Evolutionary conservation across 2,113 vertebrate species (phyloP).

Genomic region (Camelus bactrianus): DNA sequence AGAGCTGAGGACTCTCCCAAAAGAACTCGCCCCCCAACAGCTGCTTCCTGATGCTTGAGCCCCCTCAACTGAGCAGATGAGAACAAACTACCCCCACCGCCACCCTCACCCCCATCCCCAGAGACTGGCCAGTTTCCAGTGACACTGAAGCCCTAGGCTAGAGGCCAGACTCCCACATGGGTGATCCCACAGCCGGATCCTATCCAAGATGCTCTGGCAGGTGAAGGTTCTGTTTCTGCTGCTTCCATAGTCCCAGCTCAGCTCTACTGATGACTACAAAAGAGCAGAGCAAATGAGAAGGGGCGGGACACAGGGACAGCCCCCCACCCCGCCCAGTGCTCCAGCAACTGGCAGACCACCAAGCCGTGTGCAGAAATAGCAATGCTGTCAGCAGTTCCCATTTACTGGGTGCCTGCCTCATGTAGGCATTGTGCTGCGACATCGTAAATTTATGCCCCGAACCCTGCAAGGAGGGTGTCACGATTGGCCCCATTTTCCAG

Average conservation of each 20-base stretch:
- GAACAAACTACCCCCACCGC: background rate
- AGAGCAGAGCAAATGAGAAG: background rate
- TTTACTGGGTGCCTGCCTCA: fast-evolving
- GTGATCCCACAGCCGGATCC: background rate
- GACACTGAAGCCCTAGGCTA: background rate
- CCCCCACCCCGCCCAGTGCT: background rate
- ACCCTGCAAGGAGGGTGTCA: no score
- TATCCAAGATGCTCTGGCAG: background rate
- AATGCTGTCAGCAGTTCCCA: background rate
- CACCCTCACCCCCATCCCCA: background rate
- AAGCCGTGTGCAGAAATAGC: fast-evolving
- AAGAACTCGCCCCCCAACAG: slow-evolving; percentile 31
- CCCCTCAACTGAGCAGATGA: background rate
- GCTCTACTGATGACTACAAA: background rate
- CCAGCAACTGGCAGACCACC: background rate
- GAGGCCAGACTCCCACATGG: background rate
- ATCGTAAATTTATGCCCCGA: no score
- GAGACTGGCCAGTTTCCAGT: slow-evolving; percentile 14
- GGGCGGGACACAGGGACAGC: background rate
- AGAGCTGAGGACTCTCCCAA: background rate
- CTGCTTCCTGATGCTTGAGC: slow-evolving; percentile 62
- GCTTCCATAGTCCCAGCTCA: background rate
- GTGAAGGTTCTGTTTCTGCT: background rate
- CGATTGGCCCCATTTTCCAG: background rate
- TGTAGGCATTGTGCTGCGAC: background rate